phyloP scores from a whole-genome alignment of 2,888 invertebrate species.

The Thera obeliscata region DNA sequence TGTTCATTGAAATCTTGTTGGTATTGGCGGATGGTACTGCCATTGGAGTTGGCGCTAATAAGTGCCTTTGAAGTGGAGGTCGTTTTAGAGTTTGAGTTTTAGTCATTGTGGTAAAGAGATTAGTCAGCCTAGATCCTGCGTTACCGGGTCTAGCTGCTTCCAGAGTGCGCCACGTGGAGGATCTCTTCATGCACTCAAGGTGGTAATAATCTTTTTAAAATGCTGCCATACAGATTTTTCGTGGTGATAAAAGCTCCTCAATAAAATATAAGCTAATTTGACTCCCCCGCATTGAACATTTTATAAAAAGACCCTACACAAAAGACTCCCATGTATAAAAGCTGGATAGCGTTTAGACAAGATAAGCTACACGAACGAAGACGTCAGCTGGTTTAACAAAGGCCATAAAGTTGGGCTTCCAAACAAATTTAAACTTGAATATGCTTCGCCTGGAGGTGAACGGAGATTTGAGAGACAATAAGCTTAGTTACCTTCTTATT shows the following conservation, averaged over 20 bases:
- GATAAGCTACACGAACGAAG: constrained; percentile 55
- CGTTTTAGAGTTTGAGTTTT: too few relatives aligned
- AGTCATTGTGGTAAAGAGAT: too few relatives aligned
- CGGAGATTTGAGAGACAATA: constrained; percentile 6
- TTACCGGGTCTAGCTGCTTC: too few relatives aligned
- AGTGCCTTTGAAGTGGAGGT: too few relatives aligned
- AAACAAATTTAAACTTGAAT: constrained; percentile 48
- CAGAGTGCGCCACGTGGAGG: too few relatives aligned
- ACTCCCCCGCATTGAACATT: constrained; percentile 10
- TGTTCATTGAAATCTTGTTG: too few relatives aligned
- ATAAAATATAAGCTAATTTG: constrained; percentile 15
- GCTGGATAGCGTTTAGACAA: constrained; percentile 28
- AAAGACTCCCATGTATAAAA: constrained; percentile 48
- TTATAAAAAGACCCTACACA: constrained; percentile 10
- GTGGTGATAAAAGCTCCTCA: neutral
- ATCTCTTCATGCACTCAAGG: too few relatives aligned
- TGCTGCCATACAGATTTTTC: too few relatives aligned
- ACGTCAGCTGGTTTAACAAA: constrained; percentile 59
- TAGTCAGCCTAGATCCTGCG: too few relatives aligned
- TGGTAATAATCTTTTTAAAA: neutral
- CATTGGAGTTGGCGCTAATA: too few relatives aligned
- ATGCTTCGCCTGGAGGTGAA: constrained; percentile 26
- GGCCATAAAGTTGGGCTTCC: constrained; percentile 45
- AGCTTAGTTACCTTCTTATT: neutral
- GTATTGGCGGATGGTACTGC: too few relatives aligned